Percentiles rank a stretch among this genome's conserved stretches.
These are phyloP conservation scores for Oxygymnocypris stewartii DNA, from an alignment of 2,113 vertebrate species.

Conservation along the genomic window DNA sequence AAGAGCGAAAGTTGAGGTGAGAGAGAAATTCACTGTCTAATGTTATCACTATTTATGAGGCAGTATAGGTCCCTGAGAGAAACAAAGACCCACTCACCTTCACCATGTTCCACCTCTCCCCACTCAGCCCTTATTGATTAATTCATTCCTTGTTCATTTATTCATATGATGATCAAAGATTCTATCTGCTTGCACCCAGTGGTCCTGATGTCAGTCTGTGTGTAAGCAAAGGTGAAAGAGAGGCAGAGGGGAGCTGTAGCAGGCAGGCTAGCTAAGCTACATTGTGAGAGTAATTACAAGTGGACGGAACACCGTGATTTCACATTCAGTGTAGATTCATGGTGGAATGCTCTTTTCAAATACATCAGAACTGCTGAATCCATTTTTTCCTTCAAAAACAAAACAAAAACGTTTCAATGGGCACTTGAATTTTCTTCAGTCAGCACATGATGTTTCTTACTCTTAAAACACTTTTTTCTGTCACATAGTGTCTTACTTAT, in stretches of 20 bases:
- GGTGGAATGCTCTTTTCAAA: conserved; percentile 4
- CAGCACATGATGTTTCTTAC: background rate
- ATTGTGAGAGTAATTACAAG: conserved; percentile 27
- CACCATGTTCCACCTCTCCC: conserved; percentile 55
- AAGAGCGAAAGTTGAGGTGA: background rate
- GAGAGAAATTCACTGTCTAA: conserved; percentile 44
- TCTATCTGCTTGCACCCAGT: conserved; percentile 53
- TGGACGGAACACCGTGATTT: conserved; percentile 1
- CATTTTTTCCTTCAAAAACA: background rate
- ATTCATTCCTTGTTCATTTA: conserved; percentile 67
- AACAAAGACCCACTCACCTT: conserved; percentile 57
- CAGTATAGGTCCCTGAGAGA: conserved; percentile 43
- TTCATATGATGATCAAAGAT: conserved; percentile 71
- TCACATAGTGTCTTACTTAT: background rate
- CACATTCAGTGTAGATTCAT: background rate
- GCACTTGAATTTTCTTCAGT: background rate
- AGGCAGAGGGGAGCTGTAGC: background rate
- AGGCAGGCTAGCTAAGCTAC: conserved; percentile 26
- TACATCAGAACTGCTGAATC: conserved; percentile 4
- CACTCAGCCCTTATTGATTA: conserved; percentile 68
- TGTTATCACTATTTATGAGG: conserved; percentile 67
- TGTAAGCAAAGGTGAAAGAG: conserved; percentile 22
- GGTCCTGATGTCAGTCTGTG: conserved; percentile 27
- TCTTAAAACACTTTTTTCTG: background rate
- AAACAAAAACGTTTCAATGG: background rate